Conservation (phyloP, 2,888 invertebrate species). For the Eupithecia tripunctaria region DNA sequence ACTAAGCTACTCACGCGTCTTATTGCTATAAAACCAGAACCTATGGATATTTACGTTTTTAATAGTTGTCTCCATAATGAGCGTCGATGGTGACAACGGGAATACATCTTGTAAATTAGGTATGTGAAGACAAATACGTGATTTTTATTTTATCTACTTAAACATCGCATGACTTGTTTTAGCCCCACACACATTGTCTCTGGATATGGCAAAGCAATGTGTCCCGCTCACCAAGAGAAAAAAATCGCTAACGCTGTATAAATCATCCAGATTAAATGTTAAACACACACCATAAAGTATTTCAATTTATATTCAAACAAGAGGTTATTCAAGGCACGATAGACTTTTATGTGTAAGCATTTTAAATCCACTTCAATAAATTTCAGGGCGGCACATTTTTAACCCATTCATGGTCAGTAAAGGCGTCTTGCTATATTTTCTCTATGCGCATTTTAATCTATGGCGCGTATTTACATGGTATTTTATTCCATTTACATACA, state of each 20-base stretch:
- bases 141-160: no score
- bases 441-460: slow-evolving; percentile 25
- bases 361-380: slow-evolving; percentile 20
- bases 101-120: no score
- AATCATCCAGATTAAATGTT: slow-evolving; percentile 10
- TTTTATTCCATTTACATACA: slow-evolving; percentile 48
- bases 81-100: no score
- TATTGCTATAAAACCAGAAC: no score
- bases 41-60: no score
- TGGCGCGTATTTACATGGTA: slow-evolving; percentile 41
- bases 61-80: no score
- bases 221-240: not conserved
- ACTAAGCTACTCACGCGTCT: no score
- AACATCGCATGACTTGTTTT: not conserved
- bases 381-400: slow-evolving; percentile 9
- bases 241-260: not conserved
- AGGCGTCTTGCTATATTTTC: slow-evolving; percentile 21
- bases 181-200: not conserved
- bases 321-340: slow-evolving; percentile 6
- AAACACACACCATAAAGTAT: slow-evolving; percentile 4
- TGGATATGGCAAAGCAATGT: not conserved
- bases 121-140: no score
- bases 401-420: slow-evolving; percentile 18
- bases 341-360: slow-evolving; percentile 14
- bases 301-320: slow-evolving; percentile 17